Conservation (phyloP, 2,113 vertebrate species). For the Pterocles burchelli region DNA sequence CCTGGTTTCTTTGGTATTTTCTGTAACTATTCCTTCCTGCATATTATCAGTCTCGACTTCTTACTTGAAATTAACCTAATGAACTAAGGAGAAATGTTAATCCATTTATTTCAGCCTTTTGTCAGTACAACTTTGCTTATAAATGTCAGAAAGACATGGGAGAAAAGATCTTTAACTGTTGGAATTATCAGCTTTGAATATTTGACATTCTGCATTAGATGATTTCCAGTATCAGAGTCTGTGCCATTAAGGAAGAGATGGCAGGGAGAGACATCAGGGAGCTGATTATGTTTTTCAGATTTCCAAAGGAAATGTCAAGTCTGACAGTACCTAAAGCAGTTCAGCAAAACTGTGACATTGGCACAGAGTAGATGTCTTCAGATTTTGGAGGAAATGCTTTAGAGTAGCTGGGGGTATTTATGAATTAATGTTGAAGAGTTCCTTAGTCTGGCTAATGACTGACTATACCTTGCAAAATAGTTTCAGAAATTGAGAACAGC, state of each 20-base stretch:
- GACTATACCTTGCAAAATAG: neutral
- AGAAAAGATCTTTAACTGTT: neutral
- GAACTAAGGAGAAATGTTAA: neutral
- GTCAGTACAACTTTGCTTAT: neutral
- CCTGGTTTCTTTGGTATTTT: neutral
- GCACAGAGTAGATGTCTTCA: neutral
- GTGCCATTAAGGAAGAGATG: neutral
- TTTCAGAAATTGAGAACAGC: neutral
- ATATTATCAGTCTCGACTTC: neutral
- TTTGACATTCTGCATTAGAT: slow-evolving; percentile 4
- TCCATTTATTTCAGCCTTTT: slow-evolving; percentile 3
- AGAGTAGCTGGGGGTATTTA: neutral
- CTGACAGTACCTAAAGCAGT: neutral
- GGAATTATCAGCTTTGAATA: neutral
- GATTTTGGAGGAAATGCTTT: neutral
- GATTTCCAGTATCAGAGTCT: neutral
- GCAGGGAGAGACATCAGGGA: neutral
- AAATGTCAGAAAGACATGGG: neutral
- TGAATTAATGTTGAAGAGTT: neutral
- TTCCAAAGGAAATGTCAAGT: neutral
- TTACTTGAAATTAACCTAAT: neutral
- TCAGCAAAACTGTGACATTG: neutral
- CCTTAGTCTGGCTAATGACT: neutral
- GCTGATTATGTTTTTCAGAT: neutral
- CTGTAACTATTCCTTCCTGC: neutral